A percentile compares a stretch with the other conserved stretches of the same genome.
phyloP scores from a whole-genome alignment of 2,113 vertebrate genomes.

The Menura novaehollandiae region DNA sequence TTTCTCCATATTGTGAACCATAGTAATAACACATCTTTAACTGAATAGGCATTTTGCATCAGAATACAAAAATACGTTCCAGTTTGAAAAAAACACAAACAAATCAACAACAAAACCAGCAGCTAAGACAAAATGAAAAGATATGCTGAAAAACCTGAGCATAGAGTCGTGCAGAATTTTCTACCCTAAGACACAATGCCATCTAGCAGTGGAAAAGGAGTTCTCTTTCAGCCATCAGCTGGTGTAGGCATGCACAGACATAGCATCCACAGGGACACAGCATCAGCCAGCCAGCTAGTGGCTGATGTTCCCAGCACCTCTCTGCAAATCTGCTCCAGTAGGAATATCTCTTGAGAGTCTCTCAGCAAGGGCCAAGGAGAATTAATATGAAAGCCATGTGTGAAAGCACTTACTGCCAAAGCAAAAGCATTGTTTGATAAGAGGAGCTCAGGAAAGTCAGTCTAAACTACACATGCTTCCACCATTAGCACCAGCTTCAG shows the following conservation, averaged over 20 bases:
- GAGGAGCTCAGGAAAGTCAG: neutral
- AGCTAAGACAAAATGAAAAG: neutral
- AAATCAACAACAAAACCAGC: neutral
- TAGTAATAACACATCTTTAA: neutral
- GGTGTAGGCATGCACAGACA: neutral
- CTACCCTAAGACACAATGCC: neutral
- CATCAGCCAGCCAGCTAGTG: neutral
- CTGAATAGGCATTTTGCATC: neutral
- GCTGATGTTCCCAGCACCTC: neutral
- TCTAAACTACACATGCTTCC: neutral
- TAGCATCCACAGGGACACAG: neutral
- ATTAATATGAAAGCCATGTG: fast-evolving
- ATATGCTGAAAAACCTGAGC: neutral
- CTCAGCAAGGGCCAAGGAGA: neutral
- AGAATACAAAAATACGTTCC: neutral
- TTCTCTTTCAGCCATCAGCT: neutral
- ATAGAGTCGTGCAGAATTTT: neutral
- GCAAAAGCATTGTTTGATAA: neutral
- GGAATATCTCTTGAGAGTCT: neutral
- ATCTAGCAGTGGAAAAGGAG: neutral
- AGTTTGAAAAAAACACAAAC: neutral
- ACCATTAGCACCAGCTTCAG: neutral
- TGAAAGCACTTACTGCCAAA: neutral
- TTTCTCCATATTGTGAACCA: neutral
- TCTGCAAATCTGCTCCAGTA: neutral